Conservation (phyloP, 2,797 vertebrate species). For the Danio aesculapii region DNA sequence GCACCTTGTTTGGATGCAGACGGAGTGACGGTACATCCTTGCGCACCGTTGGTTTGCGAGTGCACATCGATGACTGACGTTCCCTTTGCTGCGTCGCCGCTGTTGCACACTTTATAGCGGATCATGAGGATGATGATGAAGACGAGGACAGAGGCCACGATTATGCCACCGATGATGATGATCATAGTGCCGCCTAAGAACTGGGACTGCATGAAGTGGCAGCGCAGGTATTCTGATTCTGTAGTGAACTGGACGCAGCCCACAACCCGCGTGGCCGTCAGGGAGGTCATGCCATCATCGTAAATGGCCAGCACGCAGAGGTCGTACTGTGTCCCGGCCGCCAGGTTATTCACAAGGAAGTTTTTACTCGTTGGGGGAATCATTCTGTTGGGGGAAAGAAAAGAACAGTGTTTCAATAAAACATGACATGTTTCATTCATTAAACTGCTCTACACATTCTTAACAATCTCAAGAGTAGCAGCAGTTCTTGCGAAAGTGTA, state of each 20-base stretch:
- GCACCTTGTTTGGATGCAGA: conserved; percentile 88
- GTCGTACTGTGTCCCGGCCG: conserved; percentile 92
- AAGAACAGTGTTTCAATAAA: neutral
- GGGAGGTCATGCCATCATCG: conserved; percentile 93
- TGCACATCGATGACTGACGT: conserved; percentile 91
- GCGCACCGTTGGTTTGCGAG: conserved; percentile 95
- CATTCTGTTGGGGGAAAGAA: conserved; percentile 82
- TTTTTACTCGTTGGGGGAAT: conserved; percentile 97
- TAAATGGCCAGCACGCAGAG: conserved; percentile 97
- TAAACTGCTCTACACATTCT: conserved; percentile 23
- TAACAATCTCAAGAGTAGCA: conserved; percentile 13
- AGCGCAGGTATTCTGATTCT: conserved; percentile 94
- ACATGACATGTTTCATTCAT: conserved; percentile 13
- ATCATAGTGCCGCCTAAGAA: conserved; percentile 99
- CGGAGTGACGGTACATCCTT: conserved; percentile 86
- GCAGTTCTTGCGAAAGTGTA: neutral
- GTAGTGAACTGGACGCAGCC: conserved; percentile 97
- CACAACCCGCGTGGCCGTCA: conserved; percentile 95
- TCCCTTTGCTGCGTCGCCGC: conserved; percentile 86
- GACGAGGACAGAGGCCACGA: conserved; percentile 95
- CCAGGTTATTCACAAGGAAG: conserved; percentile 97
- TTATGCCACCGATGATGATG: conserved; percentile 98
- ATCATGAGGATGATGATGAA: conserved; percentile 99
- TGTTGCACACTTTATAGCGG: conserved; percentile 97
- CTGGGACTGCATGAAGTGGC: conserved; percentile 99